Evolutionary conservation across 2,797 vertebrate species (phyloP).

Genomic region (Lacerta agilis): DNA sequence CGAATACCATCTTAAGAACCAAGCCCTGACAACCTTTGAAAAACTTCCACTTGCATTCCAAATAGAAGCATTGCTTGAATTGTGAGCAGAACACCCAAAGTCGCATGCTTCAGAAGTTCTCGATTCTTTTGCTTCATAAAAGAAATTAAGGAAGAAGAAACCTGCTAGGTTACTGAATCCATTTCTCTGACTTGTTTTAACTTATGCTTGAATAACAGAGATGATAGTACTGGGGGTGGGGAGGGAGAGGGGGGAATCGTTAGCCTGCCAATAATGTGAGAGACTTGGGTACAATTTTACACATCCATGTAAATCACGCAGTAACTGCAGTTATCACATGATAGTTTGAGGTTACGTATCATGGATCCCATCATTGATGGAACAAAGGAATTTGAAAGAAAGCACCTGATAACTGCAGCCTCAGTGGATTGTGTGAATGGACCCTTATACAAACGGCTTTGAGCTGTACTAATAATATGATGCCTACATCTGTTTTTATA

Average conservation of each 20-base stretch:
- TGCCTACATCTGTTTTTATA: slow-evolving; percentile 73
- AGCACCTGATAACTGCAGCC: not conserved
- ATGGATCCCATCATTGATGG: not conserved
- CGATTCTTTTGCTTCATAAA: slow-evolving; percentile 79
- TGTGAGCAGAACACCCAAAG: slow-evolving; percentile 70
- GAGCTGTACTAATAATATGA: slow-evolving; percentile 89
- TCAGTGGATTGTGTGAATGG: slow-evolving; percentile 31
- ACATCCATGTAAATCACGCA: not conserved
- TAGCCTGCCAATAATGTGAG: slow-evolving; percentile 89
- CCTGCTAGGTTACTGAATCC: slow-evolving; percentile 62
- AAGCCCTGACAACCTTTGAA: slow-evolving; percentile 61
- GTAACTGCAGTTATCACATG: not conserved
- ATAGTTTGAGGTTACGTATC: not conserved
- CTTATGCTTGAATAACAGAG: slow-evolving; percentile 94
- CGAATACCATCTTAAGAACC: slow-evolving; percentile 52
- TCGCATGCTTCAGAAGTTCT: slow-evolving; percentile 80
- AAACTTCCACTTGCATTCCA: slow-evolving; percentile 54
- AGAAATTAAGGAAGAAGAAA: slow-evolving; percentile 58
- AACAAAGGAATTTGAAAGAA: not conserved
- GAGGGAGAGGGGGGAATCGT: slow-evolving; percentile 70
- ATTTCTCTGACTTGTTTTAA: slow-evolving; percentile 82
- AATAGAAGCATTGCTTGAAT: slow-evolving; percentile 59
- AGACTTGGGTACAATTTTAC: slow-evolving; percentile 72
- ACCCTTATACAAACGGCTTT: slow-evolving; percentile 88
- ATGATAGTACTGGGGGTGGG: slow-evolving; percentile 93